A percentile compares a stretch with the other conserved stretches of the same genome.
These are phyloP conservation scores for Scaptomyza montana DNA, from an alignment of 1,140 invertebrate species.

Conservation along the genomic window DNA sequence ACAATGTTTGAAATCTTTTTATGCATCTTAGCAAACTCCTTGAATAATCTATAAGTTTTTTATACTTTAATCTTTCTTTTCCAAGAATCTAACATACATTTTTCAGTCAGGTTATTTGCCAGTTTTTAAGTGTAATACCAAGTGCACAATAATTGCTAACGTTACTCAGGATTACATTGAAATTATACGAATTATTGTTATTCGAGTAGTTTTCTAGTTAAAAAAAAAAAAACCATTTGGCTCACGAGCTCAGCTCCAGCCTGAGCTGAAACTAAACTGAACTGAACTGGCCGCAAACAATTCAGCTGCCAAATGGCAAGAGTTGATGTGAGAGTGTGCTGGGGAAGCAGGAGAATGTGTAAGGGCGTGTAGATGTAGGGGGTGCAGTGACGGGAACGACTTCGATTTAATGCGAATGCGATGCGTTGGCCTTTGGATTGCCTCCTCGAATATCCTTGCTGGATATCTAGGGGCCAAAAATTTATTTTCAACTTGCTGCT, in stretches of 20 bases:
- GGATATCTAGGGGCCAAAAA: constrained; percentile 36
- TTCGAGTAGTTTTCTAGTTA: background rate
- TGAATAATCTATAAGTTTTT: too few species aligned
- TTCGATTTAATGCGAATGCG: constrained; percentile 82
- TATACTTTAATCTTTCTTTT: too few species aligned
- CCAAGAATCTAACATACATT: too few species aligned
- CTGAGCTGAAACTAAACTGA: too few species aligned
- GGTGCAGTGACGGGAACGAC: constrained; percentile 52
- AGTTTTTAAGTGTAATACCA: too few species aligned
- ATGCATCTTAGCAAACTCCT: too few species aligned
- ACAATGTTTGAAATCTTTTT: too few species aligned
- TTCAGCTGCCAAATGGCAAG: constrained; percentile 72
- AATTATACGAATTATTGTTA: too few species aligned
- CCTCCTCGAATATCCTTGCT: constrained; percentile 37
- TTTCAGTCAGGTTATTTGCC: too few species aligned
- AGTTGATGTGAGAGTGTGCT: constrained; percentile 37
- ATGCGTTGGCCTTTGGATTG: constrained; percentile 53
- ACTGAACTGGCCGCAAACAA: constrained; percentile 44
- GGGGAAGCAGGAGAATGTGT: constrained; percentile 15
- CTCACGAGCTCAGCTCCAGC: constrained; percentile 53
- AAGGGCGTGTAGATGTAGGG: background rate
- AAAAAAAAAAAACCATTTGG: background rate
- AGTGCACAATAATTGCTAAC: too few species aligned
- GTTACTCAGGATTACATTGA: too few species aligned
- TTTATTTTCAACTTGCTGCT: constrained; percentile 46